Base-by-base conservation (phyloP, 2,797 vertebrate genomes). In the Erethizon dorsatum region DNA sequence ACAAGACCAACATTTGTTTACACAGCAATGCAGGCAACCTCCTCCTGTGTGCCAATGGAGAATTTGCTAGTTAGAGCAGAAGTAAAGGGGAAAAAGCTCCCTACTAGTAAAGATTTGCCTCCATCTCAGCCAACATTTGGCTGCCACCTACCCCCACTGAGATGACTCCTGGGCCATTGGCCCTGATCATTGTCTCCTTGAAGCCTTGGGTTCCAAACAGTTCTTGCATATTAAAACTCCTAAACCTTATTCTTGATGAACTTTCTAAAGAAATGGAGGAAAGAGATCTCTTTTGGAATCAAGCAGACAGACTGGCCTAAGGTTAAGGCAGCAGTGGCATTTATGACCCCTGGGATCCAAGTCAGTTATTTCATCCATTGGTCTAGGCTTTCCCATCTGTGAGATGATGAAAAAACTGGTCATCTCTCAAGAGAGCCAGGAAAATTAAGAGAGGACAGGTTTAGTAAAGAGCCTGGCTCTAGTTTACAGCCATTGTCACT, bases 21-120 rank as follows among this genome's bases (percentile, higher is more conserved):
- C 17, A 77, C 18, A 59, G 82, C 22, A n/a, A 83, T 31, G 45
- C 12, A 54, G 22, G 37, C 7, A 50, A 56, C 65, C 33, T 22
- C 52, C 75, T 61, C 22, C 33, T 6, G 8, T 12, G 22, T 17
- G 63, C 61, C 50, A 63, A 91, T 1, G 7, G 13, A 50, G 56
- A 86, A 78, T 83, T 85, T 88, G 71, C 59, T 89, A 47, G n/a
- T 54, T 78, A 78, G 59, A 92, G 69, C 37, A 56, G 45, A 90
- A 82, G 31, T 6, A 45, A 47, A 47, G 14, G 73, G 37, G 31
- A 17, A 56, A n/a, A 82, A 18, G 0, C 47, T 24, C 33, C 37
- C 54, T 22, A 4, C 4, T 83, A 28, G 6, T 59, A 11, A 56
- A 1, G 37, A 56, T 92, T 65, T 69, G 61, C 31, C 57, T 59